These are phyloP conservation scores for Proteles cristata DNA, from an alignment of 2,113 vertebrate species.

Conservation along the genomic window DNA sequence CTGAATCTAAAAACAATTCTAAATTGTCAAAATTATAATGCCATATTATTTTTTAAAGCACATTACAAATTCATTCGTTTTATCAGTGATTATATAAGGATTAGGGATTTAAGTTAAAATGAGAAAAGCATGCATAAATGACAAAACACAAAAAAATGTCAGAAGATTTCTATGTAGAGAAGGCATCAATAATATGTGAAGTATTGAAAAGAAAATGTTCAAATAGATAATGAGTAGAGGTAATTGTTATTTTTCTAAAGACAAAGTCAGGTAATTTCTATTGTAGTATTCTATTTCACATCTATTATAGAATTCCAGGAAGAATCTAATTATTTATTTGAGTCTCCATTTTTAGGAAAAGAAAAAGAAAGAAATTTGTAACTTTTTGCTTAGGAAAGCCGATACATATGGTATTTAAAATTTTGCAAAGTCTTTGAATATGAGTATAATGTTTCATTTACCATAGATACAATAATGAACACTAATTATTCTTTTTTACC, in stretches of 20 bases:
- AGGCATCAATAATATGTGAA: not conserved
- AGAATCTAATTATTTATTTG: not conserved
- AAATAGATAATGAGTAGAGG: not conserved
- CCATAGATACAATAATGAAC: not conserved
- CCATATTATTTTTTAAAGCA: not conserved
- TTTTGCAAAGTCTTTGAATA: not conserved
- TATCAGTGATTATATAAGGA: not conserved
- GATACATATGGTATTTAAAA: not conserved
- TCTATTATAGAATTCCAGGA: not conserved
- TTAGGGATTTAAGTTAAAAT: not conserved
- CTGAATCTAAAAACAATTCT: not conserved
- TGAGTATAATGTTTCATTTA: not conserved
- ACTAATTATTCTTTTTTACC: not conserved
- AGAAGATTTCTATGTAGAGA: not conserved
- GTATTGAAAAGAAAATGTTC: not conserved
- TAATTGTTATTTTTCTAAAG: not conserved
- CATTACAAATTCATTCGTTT: not conserved
- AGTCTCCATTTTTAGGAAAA: not conserved
- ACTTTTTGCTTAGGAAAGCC: not conserved
- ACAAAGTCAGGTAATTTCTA: not conserved
- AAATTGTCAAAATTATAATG: not conserved
- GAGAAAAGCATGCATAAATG: not conserved
- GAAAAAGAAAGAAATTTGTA: not conserved
- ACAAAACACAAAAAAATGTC: not conserved
- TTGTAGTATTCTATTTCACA: not conserved